phyloP scores from a whole-genome alignment of 2,797 vertebrate genomes.

The Channa striata region DNA sequence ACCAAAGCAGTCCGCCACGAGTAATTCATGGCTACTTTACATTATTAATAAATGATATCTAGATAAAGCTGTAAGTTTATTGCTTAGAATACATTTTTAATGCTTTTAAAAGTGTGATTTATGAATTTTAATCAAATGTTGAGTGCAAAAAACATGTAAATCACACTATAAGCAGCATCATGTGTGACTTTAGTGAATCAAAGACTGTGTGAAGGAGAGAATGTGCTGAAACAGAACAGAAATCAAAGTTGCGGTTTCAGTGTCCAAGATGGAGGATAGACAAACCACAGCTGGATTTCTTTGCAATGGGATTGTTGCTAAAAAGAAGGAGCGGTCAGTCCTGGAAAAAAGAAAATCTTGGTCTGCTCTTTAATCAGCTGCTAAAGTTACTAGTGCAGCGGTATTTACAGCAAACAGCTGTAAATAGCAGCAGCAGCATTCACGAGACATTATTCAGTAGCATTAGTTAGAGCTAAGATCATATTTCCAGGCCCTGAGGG shows the following conservation, averaged over 20 bases:
- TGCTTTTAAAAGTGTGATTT: constrained; percentile 15
- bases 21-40: constrained; percentile 48
- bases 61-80: constrained; percentile 45
- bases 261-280: constrained; percentile 60
- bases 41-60: constrained; percentile 52
- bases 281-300: constrained; percentile 67
- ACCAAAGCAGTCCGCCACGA: constrained; percentile 59
- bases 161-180: constrained; percentile 22
- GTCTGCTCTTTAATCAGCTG: constrained; percentile 71
- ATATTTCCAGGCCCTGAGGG: constrained; percentile 30
- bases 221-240: constrained; percentile 33
- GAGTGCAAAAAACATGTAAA: constrained; percentile 19
- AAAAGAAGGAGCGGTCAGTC: constrained; percentile 66
- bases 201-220: constrained; percentile 32
- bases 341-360: constrained; percentile 55
- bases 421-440: neutral
- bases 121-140: constrained; percentile 28
- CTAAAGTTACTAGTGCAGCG: constrained; percentile 52
- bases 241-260: constrained; percentile 59
- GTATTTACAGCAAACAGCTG: constrained; percentile 57
- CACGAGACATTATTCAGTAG: constrained; percentile 25
- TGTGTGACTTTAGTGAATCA: constrained; percentile 30
- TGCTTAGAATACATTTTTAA: constrained; percentile 3
- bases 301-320: constrained; percentile 55
- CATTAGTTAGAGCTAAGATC: constrained; percentile 30